A percentile compares a stretch with the other conserved stretches of the same genome.
These are phyloP conservation scores for Alaudala cheleensis DNA, from an alignment of 2,113 vertebrate species.

Conservation along the genomic window DNA sequence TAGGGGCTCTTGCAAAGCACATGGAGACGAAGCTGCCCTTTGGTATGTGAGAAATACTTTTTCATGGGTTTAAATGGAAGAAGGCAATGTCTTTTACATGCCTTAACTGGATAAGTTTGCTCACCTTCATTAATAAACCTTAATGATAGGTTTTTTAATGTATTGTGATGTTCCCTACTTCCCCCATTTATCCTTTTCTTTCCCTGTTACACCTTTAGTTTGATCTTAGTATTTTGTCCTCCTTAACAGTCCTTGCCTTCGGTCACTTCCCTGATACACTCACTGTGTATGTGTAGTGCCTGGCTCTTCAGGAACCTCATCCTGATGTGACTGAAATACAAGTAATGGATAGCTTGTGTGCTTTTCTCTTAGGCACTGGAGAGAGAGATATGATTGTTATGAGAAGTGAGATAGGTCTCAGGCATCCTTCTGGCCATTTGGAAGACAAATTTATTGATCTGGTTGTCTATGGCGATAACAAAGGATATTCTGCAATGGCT, in stretches of 20 bases:
- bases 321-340: neutral
- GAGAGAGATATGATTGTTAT: constrained; percentile 94
- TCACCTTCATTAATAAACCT: neutral
- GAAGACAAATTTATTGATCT: constrained; percentile 88
- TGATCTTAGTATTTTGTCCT: neutral
- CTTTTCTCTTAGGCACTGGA: constrained; percentile 75
- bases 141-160: neutral
- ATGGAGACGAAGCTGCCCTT: constrained; percentile 88
- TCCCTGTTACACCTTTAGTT: neutral
- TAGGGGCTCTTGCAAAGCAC: constrained; percentile 88
- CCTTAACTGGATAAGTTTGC: neutral
- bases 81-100: neutral
- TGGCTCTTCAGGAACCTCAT: neutral
- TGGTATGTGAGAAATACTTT: constrained; percentile 72
- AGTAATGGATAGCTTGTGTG: neutral
- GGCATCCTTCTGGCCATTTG: constrained; percentile 91
- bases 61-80: neutral
- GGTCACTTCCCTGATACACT: neutral
- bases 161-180: neutral
- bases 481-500: constrained; percentile 94
- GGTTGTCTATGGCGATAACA: constrained; percentile 90
- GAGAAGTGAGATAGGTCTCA: constrained; percentile 89
- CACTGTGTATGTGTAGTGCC: neutral
- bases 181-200: neutral
- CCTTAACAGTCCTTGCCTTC: neutral